phyloP scores from a whole-genome alignment of 2,888 invertebrate species.

The Eutolmus rufibarbis region DNA sequence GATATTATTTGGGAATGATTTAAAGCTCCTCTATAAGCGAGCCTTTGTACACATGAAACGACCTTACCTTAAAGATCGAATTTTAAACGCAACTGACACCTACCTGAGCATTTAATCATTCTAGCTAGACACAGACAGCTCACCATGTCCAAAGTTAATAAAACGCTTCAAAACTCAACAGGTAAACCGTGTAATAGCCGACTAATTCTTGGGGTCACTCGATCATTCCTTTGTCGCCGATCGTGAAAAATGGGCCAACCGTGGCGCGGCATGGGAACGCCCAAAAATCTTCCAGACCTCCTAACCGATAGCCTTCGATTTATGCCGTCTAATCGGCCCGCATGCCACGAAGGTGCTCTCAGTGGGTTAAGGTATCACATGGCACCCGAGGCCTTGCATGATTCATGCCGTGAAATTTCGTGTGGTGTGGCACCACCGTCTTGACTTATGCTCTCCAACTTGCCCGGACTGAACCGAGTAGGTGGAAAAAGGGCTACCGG shows the following conservation, averaged over 20 bases:
- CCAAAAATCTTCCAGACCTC: neutral
- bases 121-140: neutral
- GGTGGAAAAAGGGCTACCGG: neutral
- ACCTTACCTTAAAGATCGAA: neutral
- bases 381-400: neutral
- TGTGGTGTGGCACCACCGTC: neutral
- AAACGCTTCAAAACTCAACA: neutral
- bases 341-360: neutral
- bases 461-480: neutral
- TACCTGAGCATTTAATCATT: neutral
- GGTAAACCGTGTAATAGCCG: constrained; percentile 12
- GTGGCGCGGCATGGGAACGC: neutral
- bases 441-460: neutral
- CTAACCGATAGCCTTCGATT: neutral
- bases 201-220: constrained; percentile 26
- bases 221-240: constrained; percentile 35
- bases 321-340: neutral
- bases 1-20: no score
- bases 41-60: no score
- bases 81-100: neutral
- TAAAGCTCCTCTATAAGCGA: no score
- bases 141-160: constrained; percentile 5
- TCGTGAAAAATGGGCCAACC: constrained; percentile 31
- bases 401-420: neutral
- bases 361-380: constrained; percentile 3